Evolutionary conservation across 1,140 invertebrate genomes (phyloP), one percentile per base, ranked within the genome.

Genomic region (Bathynomus jamesi): DNA sequence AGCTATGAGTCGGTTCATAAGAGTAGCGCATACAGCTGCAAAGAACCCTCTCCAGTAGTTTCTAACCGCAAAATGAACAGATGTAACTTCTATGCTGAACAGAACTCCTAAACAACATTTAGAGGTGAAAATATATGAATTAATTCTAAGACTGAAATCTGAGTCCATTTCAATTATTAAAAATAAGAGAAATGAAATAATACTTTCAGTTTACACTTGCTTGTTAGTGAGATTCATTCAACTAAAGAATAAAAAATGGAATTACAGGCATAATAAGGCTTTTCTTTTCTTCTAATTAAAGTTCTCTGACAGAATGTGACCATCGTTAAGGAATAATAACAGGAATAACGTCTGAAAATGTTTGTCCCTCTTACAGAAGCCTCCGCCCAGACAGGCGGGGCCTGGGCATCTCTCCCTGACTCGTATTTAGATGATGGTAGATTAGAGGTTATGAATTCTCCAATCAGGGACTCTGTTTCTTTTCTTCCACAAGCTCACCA

Each of bases 41-140:
- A 99, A 99, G 82, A 99, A 99, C 0, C 96, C 96, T 69, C 97
- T 85, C 96, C 97, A 99, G 81, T 99, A 99, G 81, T 99, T 99
- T 68, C 96, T 85, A 0, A 99, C 95, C 4, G 96, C 96, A 83
- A 99, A 99, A 81, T 98, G 99, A 0, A 96, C 96, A 0, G 96
- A 95, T 28, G 97, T 99, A 83, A 99, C 96, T 86, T 99, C 97
- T 75, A 99, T 99, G 78, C 95, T 98, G 82, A 99, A 99, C 24
- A 99, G 84, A 0, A 99, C 97, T 80, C 96, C 94, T 90, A n/a
- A n/a, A n/a, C n/a, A n/a, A n/a, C n/a, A n/a, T n/a, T n/a, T 90
- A 79, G 69, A 24, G 66, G 25, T 11, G 13, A n/a, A 64, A 28
- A 64, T 2, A 64, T 64, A 64, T 64, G 13, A 28, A 64, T 2